Percentiles rank a stretch among this genome's conserved stretches.
These are phyloP conservation scores for Gopherus evgoodei DNA, from an alignment of 2,113 vertebrate genomes.

Conservation along the genomic window DNA sequence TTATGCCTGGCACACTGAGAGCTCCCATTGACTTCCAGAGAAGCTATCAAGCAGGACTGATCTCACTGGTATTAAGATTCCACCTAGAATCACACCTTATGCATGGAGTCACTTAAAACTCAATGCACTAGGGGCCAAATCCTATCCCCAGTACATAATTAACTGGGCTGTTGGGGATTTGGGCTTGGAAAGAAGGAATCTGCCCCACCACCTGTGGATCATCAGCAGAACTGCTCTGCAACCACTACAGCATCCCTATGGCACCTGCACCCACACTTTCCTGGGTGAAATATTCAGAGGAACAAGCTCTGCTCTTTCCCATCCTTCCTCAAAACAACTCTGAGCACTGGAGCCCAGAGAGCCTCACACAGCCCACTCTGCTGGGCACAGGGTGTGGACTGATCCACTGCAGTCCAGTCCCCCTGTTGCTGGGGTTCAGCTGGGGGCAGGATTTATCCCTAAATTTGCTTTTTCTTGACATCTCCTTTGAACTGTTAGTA, in stretches of 20 bases:
- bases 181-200: neutral
- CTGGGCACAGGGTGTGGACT: fast-evolving
- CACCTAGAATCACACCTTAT: neutral
- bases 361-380: fast-evolving
- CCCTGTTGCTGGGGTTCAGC: neutral
- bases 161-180: neutral
- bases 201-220: neutral
- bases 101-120: neutral
- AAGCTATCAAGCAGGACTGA: neutral
- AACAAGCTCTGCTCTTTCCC: neutral
- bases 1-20: neutral
- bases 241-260: neutral
- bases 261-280: neutral
- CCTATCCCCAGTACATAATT: neutral
- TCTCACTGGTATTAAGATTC: neutral
- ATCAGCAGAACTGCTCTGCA: neutral
- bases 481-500: neutral
- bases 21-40: neutral
- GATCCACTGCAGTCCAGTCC: neutral
- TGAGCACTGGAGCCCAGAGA: neutral
- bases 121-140: neutral
- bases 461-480: neutral
- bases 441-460: neutral
- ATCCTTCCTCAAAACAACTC: neutral
- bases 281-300: neutral